Percentiles rank a stretch among this genome's conserved stretches.
Conservation (phyloP, 2,113 vertebrate genomes). For the Coryphaenoides rupestris region DNA sequence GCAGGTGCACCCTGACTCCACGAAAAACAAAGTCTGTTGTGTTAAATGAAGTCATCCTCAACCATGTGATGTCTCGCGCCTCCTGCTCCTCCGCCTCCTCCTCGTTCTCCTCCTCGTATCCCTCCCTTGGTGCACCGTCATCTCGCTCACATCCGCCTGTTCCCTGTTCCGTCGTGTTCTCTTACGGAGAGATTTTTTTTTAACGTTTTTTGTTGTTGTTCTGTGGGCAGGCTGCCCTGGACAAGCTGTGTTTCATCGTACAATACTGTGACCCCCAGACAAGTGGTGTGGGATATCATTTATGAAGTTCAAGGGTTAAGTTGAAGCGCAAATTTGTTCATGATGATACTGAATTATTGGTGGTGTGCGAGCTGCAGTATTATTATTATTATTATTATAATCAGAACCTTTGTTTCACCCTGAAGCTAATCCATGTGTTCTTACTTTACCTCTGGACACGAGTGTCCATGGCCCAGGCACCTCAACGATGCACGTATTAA, state of each 20-base stretch:
- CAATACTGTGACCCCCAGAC: too few relatives aligned
- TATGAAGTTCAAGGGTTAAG: too few relatives aligned
- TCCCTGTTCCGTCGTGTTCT: constrained; percentile 1
- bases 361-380: neutral
- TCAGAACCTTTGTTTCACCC: neutral
- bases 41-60: constrained; percentile 16
- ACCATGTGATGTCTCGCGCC: too few relatives aligned
- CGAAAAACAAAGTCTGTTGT: constrained; percentile 25
- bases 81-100: constrained; percentile 8
- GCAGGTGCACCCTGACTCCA: constrained; percentile 43
- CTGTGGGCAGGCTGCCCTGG: too few relatives aligned
- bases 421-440: constrained; percentile 20
- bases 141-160: constrained; percentile 14
- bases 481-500: constrained; percentile 36
- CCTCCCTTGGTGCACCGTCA: constrained; percentile 26
- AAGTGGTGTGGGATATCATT: too few relatives aligned
- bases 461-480: constrained; percentile 41
- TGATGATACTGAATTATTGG: neutral
- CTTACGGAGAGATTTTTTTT: neutral
- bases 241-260: too few relatives aligned
- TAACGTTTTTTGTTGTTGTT: too few relatives aligned
- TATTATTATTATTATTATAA: too few relatives aligned
- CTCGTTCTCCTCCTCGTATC: constrained; percentile 19
- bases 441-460: constrained; percentile 37
- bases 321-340: too few relatives aligned